Percentiles rank a stretch among this genome's conserved stretches.
These are phyloP conservation scores for Dipodomys merriami DNA, from an alignment of 2,113 vertebrate species.

Conservation along the genomic window DNA sequence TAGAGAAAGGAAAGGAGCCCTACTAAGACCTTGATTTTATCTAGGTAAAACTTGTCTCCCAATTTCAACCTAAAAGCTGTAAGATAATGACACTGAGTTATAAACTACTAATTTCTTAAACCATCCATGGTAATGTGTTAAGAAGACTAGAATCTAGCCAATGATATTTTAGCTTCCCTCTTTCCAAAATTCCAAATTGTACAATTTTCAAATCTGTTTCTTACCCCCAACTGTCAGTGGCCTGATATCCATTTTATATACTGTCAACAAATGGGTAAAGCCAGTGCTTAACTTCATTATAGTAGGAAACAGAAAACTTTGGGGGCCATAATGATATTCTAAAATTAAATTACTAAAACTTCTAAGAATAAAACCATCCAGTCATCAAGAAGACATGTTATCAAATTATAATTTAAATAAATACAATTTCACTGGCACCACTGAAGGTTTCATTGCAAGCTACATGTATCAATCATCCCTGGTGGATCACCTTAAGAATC, in stretches of 20 bases:
- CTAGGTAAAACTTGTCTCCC: not conserved
- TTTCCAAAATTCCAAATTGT: constrained; percentile 48
- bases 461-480: not conserved
- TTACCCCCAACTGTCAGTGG: constrained; percentile 33
- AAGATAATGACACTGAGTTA: not conserved
- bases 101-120: not conserved
- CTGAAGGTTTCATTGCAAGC: not conserved
- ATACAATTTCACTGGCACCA: not conserved
- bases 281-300: constrained; percentile 68
- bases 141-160: constrained; percentile 33
- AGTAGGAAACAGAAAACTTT: constrained; percentile 79
- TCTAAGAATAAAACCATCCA: constrained; percentile 79
- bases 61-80: not conserved
- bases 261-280: constrained; percentile 22
- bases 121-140: not conserved
- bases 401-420: constrained; percentile 16
- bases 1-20: not conserved
- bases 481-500: not conserved
- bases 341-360: constrained; percentile 65
- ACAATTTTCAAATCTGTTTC: constrained; percentile 64
- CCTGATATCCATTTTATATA: constrained; percentile 69
- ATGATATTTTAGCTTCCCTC: not conserved
- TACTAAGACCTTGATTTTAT: not conserved
- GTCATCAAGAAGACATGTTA: constrained; percentile 44
- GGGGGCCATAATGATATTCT: constrained; percentile 53